These are phyloP conservation scores for Aleadryas rufinucha DNA, from an alignment of 2,113 vertebrate genomes.

Conservation along the genomic window DNA sequence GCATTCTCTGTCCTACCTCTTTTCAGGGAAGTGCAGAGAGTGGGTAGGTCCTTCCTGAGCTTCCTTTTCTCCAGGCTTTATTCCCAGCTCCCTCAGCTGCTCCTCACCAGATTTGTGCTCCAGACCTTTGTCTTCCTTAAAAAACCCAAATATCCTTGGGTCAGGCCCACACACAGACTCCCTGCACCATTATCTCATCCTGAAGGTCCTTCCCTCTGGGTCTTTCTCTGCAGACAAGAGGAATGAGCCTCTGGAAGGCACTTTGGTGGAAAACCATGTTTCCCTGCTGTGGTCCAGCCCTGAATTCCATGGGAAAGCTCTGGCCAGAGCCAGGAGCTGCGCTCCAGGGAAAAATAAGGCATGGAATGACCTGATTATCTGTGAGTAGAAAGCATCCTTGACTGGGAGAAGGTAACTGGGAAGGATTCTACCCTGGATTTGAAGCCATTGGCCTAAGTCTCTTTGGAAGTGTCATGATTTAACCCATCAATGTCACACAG, in stretches of 20 bases:
- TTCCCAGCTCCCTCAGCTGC: not conserved
- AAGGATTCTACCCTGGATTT: not conserved
- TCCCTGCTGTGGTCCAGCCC: not conserved
- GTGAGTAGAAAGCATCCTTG: not conserved
- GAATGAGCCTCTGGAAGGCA: not conserved
- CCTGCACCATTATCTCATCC: not conserved
- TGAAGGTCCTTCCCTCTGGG: not conserved
- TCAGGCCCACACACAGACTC: not conserved
- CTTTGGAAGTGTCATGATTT: not conserved
- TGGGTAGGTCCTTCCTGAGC: not conserved
- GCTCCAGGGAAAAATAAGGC: not conserved
- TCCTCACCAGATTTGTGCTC: not conserved
- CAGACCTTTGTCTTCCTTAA: not conserved
- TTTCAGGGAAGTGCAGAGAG: not conserved
- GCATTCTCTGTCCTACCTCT: not conserved
- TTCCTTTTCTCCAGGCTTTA: not conserved
- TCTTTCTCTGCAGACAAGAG: not conserved
- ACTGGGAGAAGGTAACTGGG: not conserved
- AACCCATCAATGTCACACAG: accelerated
- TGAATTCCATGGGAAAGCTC: not conserved
- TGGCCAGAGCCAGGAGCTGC: not conserved
- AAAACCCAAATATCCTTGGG: not conserved
- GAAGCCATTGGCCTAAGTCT: not conserved
- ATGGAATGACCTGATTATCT: not conserved
- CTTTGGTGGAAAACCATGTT: accelerated